phyloP scores from a whole-genome alignment of 2,888 invertebrate species.

The Pollenia labialis region DNA sequence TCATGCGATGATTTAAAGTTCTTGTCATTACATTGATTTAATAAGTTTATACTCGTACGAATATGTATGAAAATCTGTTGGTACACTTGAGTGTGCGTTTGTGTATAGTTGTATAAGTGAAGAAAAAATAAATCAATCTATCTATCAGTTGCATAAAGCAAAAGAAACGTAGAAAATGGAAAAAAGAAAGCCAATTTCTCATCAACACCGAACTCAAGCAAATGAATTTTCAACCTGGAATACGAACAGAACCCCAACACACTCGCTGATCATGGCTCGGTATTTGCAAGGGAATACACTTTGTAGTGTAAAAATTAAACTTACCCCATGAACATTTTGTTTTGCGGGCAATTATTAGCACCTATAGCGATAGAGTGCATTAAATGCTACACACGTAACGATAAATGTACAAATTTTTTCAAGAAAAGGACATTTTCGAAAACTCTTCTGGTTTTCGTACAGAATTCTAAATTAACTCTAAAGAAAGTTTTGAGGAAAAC shows the following conservation, averaged over 20 bases:
- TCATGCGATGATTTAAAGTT: constrained; percentile 63
- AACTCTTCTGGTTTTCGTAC: too few relatives aligned
- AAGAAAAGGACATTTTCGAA: too few relatives aligned
- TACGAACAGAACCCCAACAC: not conserved
- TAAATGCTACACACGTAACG: too few relatives aligned
- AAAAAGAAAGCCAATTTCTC: constrained; percentile 48
- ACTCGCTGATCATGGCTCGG: not conserved
- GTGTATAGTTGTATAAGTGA: not conserved
- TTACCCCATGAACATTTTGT: too few relatives aligned
- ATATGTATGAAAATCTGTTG: not conserved
- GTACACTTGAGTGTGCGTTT: not conserved
- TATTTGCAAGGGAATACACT: not conserved
- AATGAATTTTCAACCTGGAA: constrained; percentile 32
- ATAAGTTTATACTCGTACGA: constrained; percentile 50
- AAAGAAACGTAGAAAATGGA: constrained; percentile 41
- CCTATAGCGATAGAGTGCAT: too few relatives aligned
- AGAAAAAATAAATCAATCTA: constrained; percentile 49
- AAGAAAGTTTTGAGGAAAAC: too few relatives aligned
- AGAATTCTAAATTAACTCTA: too few relatives aligned
- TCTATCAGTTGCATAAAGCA: constrained; percentile 63
- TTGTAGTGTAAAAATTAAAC: not conserved
- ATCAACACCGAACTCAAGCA: constrained; percentile 48
- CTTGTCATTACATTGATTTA: constrained; percentile 69
- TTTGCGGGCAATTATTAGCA: too few relatives aligned
- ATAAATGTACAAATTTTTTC: too few relatives aligned